Evolutionary conservation across 2,888 invertebrate species (phyloP).

Genomic region (Coleophora flavipennella): DNA sequence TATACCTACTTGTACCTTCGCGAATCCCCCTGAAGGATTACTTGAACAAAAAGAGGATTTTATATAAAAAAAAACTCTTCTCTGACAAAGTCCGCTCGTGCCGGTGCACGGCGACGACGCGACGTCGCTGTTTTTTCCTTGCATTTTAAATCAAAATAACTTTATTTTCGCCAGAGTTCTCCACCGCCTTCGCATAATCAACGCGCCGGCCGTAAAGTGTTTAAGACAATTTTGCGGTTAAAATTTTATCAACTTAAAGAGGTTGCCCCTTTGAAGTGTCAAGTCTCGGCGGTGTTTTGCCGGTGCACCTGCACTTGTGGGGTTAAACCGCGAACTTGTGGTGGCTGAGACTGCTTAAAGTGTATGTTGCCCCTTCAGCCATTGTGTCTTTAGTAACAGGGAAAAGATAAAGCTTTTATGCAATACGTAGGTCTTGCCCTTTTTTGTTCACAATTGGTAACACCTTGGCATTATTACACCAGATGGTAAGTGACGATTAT

Average conservation of each 20-base stretch:
- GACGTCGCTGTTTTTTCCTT: conserved; percentile 46
- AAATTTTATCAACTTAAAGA: conserved; percentile 47
- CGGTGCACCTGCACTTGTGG: conserved; percentile 1
- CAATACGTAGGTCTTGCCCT: too few species aligned
- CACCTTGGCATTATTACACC: too few species aligned
- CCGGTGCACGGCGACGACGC: conserved; percentile 10
- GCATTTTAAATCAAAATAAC: conserved; percentile 67
- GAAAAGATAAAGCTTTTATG: neutral
- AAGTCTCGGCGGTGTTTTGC: conserved; percentile 22
- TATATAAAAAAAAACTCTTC: conserved; percentile 32
- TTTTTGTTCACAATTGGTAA: too few species aligned
- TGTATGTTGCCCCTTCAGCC: conserved; percentile 10
- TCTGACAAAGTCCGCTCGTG: conserved; percentile 17
- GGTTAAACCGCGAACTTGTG: conserved; percentile 4
- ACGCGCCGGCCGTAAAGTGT: conserved; percentile 49
- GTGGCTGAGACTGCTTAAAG: conserved; percentile 14
- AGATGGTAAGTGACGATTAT: too few species aligned
- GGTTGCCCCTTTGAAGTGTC: conserved; percentile 44
- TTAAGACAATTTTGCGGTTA: conserved; percentile 55
- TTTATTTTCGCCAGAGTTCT: conserved; percentile 58
- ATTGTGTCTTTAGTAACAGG: conserved; percentile 3
- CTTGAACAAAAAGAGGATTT: conserved; percentile 48
- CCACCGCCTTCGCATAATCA: conserved; percentile 59
- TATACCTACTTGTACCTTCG: neutral
- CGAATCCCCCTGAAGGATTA: conserved; percentile 38